Evolutionary conservation across 2,113 vertebrate species (phyloP).

Genomic region (Platysteira castanea): DNA sequence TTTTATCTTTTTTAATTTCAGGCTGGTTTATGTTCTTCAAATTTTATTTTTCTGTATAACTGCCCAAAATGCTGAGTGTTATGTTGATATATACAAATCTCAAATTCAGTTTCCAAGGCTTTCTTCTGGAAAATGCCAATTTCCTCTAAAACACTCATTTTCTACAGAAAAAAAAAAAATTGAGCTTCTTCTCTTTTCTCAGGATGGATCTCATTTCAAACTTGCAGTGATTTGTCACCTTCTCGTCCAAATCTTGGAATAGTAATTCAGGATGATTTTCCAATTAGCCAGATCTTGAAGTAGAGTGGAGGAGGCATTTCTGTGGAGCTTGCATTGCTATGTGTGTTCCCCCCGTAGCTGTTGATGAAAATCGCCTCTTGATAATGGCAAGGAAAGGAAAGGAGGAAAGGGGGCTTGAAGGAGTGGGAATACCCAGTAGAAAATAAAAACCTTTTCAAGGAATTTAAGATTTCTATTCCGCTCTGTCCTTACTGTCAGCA

Average conservation of each 20-base stretch:
- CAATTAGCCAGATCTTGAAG: not conserved
- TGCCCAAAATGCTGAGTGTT: not conserved
- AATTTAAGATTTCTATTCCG: not conserved
- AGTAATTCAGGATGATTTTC: not conserved
- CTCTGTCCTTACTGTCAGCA: not conserved
- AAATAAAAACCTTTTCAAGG: not conserved
- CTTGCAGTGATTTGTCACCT: not conserved
- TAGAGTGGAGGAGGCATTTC: not conserved
- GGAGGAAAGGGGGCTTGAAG: not conserved
- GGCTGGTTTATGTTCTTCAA: not conserved
- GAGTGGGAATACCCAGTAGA: not conserved
- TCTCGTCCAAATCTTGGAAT: not conserved
- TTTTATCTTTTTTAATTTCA: not conserved
- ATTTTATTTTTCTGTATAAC: conserved; percentile 14
- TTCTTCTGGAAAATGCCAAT: not conserved
- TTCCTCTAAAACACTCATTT: not conserved
- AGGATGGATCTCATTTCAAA: not conserved
- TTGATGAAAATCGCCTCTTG: not conserved
- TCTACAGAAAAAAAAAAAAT: not conserved
- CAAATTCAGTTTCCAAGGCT: not conserved
- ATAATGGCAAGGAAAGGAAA: not conserved
- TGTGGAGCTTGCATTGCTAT: not conserved
- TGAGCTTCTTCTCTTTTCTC: not conserved
- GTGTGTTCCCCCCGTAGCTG: not conserved
- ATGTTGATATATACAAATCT: not conserved